Conservation (phyloP, 2,113 vertebrate species). For the Pachyramphus minor region DNA sequence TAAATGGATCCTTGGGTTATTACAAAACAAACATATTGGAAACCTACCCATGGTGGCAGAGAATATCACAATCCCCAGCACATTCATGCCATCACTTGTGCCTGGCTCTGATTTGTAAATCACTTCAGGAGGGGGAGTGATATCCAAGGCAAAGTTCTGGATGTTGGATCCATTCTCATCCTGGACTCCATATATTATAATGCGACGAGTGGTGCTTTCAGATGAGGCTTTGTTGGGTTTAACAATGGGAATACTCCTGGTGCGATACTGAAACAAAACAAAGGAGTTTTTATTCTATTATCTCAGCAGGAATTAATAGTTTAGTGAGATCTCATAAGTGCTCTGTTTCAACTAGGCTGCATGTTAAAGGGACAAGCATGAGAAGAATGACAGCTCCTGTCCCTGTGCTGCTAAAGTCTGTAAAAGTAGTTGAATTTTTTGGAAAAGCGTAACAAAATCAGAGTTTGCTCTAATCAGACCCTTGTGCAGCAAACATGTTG, state of each 20-base stretch:
- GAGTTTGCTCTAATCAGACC: neutral
- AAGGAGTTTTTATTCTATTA: neutral
- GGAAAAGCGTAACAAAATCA: neutral
- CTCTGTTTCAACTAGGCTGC: neutral
- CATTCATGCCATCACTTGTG: constrained; percentile 96
- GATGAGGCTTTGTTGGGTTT: constrained; percentile 77
- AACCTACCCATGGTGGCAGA: constrained; percentile 95
- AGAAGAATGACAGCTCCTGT: neutral
- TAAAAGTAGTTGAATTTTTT: neutral
- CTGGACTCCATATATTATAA: constrained; percentile 89
- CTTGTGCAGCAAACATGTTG: neutral
- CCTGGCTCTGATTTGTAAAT: constrained; percentile 89
- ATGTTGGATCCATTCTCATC: constrained; percentile 88
- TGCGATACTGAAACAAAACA: constrained; percentile 84
- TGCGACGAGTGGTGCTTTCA: constrained; percentile 77
- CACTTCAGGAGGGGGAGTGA: constrained; percentile 91
- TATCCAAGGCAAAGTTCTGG: constrained; percentile 92
- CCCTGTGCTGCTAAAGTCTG: neutral
- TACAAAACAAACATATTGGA: neutral
- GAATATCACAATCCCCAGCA: constrained; percentile 97
- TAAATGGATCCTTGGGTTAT: neutral
- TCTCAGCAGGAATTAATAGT: neutral
- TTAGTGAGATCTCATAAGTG: neutral
- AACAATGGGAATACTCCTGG: constrained; percentile 83
- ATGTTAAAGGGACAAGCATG: neutral